Evolutionary conservation across 2,888 invertebrate genomes (phyloP).

Genomic region (Tiliacea citrago): DNA sequence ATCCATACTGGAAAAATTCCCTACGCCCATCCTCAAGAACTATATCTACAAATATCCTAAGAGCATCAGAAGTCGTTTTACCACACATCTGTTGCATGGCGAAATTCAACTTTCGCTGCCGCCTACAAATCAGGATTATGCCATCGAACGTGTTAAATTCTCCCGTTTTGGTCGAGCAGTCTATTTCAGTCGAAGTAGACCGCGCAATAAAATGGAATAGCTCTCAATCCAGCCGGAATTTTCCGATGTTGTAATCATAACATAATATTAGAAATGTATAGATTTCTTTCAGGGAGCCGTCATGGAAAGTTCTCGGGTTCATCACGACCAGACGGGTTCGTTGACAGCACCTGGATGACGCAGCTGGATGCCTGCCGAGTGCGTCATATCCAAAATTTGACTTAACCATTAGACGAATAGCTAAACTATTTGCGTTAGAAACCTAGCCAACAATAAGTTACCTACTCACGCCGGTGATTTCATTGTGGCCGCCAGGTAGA

Average conservation of each 20-base stretch:
- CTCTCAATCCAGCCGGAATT: conserved; percentile 53
- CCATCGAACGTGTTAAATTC: conserved; percentile 44
- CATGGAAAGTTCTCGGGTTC: conserved; percentile 65
- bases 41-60: not conserved
- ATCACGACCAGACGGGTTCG: conserved; percentile 68
- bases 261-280: conserved; percentile 40
- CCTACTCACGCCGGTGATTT: conserved; percentile 51
- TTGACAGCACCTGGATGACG: conserved; percentile 80
- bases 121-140: conserved; percentile 45
- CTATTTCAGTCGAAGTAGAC: conserved; percentile 60
- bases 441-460: conserved; percentile 74
- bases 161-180: conserved; percentile 52
- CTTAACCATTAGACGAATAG: conserved; percentile 73
- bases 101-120: conserved; percentile 11
- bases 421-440: conserved; percentile 69
- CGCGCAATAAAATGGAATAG: conserved; percentile 59
- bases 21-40: not conserved
- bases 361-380: conserved; percentile 70
- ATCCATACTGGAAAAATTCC: not conserved
- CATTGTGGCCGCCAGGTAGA: conserved; percentile 48
- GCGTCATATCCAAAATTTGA: conserved; percentile 79
- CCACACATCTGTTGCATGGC: conserved; percentile 6
- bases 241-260: conserved; percentile 59
- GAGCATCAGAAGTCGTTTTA: not conserved
- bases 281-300: conserved; percentile 42